phyloP scores from a whole-genome alignment of 1,140 invertebrate genomes.

The Zelostemma sp. region DNA sequence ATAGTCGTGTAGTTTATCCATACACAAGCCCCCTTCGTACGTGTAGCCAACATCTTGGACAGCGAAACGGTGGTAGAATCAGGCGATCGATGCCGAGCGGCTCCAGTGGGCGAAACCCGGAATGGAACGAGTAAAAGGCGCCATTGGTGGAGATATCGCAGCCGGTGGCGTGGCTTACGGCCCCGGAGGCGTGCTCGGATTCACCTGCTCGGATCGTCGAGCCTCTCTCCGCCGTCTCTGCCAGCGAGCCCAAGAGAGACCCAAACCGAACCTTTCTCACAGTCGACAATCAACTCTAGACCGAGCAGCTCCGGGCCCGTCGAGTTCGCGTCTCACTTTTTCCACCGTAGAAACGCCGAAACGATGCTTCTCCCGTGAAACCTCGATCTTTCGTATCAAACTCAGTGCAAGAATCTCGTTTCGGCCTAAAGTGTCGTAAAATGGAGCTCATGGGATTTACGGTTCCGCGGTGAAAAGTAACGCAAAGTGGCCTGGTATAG shows the following conservation, averaged over 20 bases:
- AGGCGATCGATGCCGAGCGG: slow-evolving; percentile 12
- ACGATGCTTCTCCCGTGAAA: too few species aligned
- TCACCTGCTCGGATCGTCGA: background rate
- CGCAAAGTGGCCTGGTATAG: background rate
- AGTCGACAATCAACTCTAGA: background rate
- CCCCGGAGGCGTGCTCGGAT: background rate
- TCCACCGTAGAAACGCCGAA: too few species aligned
- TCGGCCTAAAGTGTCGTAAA: background rate
- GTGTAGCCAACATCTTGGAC: too few species aligned
- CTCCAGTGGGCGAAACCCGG: too few species aligned
- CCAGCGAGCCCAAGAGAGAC: too few species aligned
- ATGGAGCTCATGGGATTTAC: background rate
- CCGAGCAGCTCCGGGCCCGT: slow-evolving; percentile 2
- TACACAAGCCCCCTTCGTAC: too few species aligned
- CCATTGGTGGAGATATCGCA: too few species aligned
- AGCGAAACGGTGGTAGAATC: background rate
- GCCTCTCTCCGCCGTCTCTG: too few species aligned
- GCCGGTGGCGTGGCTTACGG: slow-evolving; percentile 1
- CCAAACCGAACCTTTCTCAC: background rate
- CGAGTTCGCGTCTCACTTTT: slow-evolving; percentile 2
- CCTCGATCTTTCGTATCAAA: too few species aligned
- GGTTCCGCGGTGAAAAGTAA: background rate
- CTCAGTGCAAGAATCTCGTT: background rate
- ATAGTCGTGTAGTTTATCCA: too few species aligned
- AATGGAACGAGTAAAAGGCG: too few species aligned